Conservation (phyloP, 2,797 vertebrate species). For the Liasis olivaceus region DNA sequence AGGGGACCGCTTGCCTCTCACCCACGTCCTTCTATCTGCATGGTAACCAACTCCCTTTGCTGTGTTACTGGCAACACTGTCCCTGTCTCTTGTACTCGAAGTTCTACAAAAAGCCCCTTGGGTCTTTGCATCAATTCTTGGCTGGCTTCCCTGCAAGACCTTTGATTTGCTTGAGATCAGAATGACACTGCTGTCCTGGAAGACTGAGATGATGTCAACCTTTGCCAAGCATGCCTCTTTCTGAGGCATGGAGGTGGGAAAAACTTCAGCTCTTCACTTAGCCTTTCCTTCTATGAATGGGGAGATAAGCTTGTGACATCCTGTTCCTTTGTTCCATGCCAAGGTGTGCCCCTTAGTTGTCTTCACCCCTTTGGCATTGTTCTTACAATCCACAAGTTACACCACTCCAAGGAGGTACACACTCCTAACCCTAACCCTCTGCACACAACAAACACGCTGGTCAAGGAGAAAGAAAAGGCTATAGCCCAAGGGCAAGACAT, state of each 20-base stretch:
- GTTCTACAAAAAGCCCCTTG: neutral
- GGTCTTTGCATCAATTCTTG: neutral
- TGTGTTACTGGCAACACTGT: neutral
- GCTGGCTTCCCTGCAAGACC: neutral
- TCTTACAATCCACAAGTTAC: neutral
- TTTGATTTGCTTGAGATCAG: neutral
- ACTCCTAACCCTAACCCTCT: too few species aligned
- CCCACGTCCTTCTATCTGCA: neutral
- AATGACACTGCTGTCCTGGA: neutral
- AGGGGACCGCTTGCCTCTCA: neutral
- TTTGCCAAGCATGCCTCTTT: neutral
- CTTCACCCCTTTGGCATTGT: neutral
- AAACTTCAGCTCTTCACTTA: too few species aligned
- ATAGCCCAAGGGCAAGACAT: too few species aligned
- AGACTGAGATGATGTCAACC: neutral
- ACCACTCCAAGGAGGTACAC: neutral
- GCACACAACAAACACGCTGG: neutral
- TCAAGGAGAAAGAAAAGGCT: neutral
- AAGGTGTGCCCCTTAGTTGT: neutral
- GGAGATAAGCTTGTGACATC: too few species aligned
- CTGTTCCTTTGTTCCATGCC: neutral
- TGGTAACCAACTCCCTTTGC: neutral
- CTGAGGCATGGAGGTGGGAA: neutral
- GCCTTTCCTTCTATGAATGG: too few species aligned
- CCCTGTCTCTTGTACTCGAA: neutral